These are phyloP conservation scores for Camelus dromedarius DNA, from an alignment of 2,113 vertebrate genomes.

Conservation along the genomic window DNA sequence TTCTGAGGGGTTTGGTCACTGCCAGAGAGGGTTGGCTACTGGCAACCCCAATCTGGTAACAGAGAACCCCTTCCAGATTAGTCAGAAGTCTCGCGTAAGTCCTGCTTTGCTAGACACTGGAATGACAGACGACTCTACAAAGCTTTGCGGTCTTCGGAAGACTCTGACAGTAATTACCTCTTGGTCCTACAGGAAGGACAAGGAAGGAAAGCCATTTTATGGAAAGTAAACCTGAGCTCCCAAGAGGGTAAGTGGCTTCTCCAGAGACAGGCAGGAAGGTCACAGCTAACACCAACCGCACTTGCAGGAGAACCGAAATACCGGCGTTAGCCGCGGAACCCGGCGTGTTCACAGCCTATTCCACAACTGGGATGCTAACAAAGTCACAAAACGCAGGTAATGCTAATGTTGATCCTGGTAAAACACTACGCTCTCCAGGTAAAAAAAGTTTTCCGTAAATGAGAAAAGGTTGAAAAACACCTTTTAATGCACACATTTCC, in stretches of 20 bases:
- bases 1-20: fast-evolving
- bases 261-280: background rate
- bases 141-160: fast-evolving
- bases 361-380: background rate
- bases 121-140: too few species aligned
- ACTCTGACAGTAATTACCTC: too few species aligned
- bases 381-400: background rate
- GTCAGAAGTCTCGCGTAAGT: background rate
- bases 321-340: background rate
- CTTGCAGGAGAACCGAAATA: background rate
- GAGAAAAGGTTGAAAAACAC: background rate
- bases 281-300: too few species aligned
- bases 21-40: fast-evolving
- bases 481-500: background rate
- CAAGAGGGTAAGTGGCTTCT: background rate
- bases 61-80: background rate
- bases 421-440: background rate
- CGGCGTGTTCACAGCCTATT: too few species aligned
- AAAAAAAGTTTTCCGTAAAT: background rate
- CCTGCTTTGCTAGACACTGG: background rate
- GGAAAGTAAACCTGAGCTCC: background rate
- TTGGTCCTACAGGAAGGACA: background rate
- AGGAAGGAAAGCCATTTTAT: background rate
- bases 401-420: background rate
- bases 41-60: background rate